Evolutionary conservation across 2,113 vertebrate species (phyloP).

Genomic region (Corythornis vintsioides): DNA sequence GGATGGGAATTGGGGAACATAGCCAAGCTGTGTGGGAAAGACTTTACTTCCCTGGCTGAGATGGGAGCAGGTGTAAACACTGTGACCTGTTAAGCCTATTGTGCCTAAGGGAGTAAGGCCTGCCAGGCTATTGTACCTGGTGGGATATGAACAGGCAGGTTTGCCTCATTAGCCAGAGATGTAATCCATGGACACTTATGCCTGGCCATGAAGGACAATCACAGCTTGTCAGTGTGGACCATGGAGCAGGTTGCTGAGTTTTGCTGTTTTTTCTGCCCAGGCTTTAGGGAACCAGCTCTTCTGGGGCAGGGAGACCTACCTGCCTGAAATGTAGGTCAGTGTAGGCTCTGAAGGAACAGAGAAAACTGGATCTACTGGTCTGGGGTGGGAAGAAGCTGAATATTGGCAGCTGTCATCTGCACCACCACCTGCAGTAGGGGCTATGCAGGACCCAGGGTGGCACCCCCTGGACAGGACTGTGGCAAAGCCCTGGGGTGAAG

Average conservation of each 20-base stretch:
- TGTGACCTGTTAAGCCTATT: neutral
- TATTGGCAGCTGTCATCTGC: rapidly evolving
- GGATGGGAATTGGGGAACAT: rapidly evolving
- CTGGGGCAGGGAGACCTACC: neutral
- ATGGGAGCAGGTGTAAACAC: neutral
- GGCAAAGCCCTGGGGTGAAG: neutral
- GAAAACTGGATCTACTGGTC: neutral
- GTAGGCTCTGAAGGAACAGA: neutral
- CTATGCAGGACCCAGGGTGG: neutral
- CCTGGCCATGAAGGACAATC: neutral
- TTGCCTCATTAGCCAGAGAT: neutral
- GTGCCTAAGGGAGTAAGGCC: neutral
- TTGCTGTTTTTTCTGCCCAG: neutral
- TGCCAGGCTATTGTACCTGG: neutral
- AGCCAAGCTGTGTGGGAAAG: neutral
- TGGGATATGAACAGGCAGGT: neutral
- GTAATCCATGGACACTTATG: neutral
- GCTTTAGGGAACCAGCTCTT: neutral
- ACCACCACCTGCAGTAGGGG: rapidly evolving
- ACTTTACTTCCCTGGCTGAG: neutral
- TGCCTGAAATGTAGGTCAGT: rapidly evolving
- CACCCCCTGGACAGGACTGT: neutral
- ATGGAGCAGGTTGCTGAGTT: rapidly evolving
- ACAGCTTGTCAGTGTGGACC: neutral
- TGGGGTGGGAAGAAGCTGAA: neutral